Conservation (phyloP, 1,140 invertebrate genomes). For the Rhagoletis zephyria region DNA sequence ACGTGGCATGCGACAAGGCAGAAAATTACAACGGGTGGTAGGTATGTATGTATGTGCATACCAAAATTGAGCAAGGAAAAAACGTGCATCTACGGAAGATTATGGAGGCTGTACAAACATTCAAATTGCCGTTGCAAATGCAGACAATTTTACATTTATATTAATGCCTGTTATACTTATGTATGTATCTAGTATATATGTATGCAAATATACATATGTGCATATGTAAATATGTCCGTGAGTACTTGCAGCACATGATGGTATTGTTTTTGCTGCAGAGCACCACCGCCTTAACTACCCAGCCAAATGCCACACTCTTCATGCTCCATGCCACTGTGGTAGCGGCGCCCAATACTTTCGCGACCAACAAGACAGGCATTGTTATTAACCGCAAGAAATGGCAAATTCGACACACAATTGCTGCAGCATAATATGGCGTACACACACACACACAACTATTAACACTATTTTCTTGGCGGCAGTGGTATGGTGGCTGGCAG, state of each 20-base stretch:
- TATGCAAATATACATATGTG: not conserved
- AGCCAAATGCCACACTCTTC: not conserved
- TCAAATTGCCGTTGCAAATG: constrained; percentile 28
- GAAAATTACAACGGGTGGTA: not conserved
- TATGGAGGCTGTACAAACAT: not conserved
- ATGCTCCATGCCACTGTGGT: constrained; percentile 14
- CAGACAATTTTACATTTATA: constrained; percentile 6
- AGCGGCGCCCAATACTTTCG: constrained; percentile 37
- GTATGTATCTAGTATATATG: no score
- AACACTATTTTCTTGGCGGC: not conserved
- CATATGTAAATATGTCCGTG: not conserved
- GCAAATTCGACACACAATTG: constrained; percentile 48
- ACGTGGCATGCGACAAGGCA: constrained; percentile 40
- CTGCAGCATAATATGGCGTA: not conserved
- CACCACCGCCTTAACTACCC: constrained; percentile 22
- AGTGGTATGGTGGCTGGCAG: constrained; percentile 10
- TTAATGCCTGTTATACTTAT: not conserved
- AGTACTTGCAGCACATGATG: not conserved
- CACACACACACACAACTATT: constrained; percentile 8
- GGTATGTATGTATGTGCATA: not conserved
- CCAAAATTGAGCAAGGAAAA: not conserved
- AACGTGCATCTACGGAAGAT: not conserved
- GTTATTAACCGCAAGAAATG: constrained; percentile 35
- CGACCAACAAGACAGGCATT: not conserved
- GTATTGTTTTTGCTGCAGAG: not conserved